Conservation (phyloP, 2,888 invertebrate species). For the Tupiocoris notatus region DNA sequence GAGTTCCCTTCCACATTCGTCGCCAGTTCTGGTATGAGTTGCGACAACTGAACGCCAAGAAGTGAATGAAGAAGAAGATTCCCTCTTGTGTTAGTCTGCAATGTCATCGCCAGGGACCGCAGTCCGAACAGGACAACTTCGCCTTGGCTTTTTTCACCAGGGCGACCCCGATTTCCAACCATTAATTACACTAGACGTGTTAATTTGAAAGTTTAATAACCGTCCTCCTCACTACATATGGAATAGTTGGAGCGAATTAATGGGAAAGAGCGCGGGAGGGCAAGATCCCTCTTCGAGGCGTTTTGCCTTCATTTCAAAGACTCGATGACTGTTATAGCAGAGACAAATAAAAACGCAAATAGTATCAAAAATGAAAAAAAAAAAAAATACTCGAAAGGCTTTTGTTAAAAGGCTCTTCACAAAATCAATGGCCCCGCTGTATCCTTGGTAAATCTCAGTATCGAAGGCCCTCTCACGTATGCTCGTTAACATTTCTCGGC, state of each 20-base stretch:
- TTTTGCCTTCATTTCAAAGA: background rate
- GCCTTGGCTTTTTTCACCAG: background rate
- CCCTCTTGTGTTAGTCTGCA: slow-evolving; percentile 9
- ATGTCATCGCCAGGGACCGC: background rate
- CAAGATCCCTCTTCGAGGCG: background rate
- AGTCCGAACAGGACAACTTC: background rate
- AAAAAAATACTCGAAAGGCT: no score
- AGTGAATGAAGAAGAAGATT: slow-evolving; percentile 1
- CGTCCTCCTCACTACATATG: slow-evolving; percentile 27
- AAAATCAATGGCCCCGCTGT: no score
- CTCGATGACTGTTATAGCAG: background rate
- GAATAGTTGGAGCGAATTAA: slow-evolving; percentile 32
- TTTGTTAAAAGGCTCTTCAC: no score
- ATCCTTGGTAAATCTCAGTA: no score
- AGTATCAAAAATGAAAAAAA: no score
- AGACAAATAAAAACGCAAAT: no score
- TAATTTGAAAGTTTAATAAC: slow-evolving; percentile 41
- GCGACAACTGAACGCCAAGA: background rate
- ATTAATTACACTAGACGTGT: slow-evolving; percentile 38
- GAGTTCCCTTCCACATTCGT: background rate
- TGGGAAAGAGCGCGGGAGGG: background rate
- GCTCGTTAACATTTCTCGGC: no score
- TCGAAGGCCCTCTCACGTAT: no score
- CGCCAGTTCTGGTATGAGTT: slow-evolving; percentile 13
- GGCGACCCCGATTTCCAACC: slow-evolving; percentile 34